phyloP scores from a whole-genome alignment of 2,113 vertebrate genomes.

The Hiodon alosoides region DNA sequence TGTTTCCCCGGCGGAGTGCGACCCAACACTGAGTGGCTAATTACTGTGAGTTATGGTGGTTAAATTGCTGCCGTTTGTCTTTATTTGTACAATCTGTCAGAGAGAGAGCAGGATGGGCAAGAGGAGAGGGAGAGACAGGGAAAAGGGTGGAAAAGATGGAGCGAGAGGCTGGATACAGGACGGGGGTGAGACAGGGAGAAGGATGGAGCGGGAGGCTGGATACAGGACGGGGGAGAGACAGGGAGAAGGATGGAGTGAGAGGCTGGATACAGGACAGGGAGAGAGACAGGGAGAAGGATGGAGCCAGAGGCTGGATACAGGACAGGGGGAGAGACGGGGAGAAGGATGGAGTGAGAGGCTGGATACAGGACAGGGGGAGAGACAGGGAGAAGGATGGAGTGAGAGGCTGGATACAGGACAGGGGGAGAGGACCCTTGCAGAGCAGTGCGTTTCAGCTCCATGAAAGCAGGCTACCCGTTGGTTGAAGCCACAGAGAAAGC shows the following conservation, averaged over 20 bases:
- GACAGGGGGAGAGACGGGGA: background rate
- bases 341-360: background rate
- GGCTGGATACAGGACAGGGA: background rate
- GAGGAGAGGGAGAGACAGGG: background rate
- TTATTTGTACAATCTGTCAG: constrained; percentile 21
- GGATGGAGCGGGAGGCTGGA: background rate
- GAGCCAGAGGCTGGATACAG: background rate
- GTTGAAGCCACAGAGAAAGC: too few relatives aligned
- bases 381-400: too few relatives aligned
- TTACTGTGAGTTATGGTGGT: constrained; percentile 18
- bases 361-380: too few relatives aligned
- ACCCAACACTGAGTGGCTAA: constrained; percentile 6
- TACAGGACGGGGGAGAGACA: background rate
- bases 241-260: background rate
- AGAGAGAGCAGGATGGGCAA: background rate
- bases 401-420: too few relatives aligned
- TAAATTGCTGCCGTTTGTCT: constrained; percentile 22
- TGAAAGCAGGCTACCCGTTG: too few relatives aligned
- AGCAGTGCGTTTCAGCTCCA: too few relatives aligned
- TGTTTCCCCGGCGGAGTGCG: background rate
- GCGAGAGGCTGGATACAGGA: background rate
- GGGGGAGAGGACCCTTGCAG: too few relatives aligned
- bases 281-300: background rate
- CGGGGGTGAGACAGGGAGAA: background rate
- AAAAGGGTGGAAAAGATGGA: background rate